phyloP scores from a whole-genome alignment of 2,888 invertebrate species.

The Patella pellucida region DNA sequence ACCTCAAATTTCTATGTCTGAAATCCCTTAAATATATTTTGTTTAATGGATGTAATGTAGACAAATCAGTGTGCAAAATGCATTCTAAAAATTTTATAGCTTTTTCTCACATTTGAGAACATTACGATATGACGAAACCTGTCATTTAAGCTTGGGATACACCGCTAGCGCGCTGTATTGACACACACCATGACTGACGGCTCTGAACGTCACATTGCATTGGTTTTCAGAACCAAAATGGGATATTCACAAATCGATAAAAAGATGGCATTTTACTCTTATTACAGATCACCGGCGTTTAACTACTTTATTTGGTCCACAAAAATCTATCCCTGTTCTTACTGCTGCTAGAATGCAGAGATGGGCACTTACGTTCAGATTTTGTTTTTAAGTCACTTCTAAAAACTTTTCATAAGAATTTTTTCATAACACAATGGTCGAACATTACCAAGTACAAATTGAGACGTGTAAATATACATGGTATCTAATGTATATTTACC shows the following conservation, averaged over 20 bases:
- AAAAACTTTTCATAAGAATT: too few species aligned
- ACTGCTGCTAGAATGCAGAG: too few species aligned
- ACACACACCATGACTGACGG: too few species aligned
- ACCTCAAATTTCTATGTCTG: conserved; percentile 18
- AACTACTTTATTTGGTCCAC: conserved; percentile 60
- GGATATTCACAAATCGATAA: conserved; percentile 37
- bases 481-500: conserved; percentile 27
- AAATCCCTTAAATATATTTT: conserved; percentile 20
- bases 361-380: too few species aligned
- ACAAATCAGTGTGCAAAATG: conserved; percentile 13
- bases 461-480: conserved; percentile 12
- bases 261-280: conserved; percentile 44
- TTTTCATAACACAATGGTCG: too few species aligned
- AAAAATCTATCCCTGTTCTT: conserved; percentile 48
- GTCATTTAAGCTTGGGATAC: conserved; percentile 65
- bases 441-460: too few species aligned
- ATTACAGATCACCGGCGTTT: conserved; percentile 70
- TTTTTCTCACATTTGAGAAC: conserved; percentile 25
- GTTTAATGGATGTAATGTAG: conserved; percentile 41
- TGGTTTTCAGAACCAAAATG: conserved; percentile 17
- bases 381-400: too few species aligned
- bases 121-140: conserved; percentile 11
- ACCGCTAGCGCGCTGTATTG: too few species aligned
- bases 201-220: conserved; percentile 22
- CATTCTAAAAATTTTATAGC: conserved; percentile 44